Percentiles rank a stretch among this genome's conserved stretches.
These are phyloP conservation scores for Strigamia crassipes DNA, from an alignment of 2,888 invertebrate species.

Conservation along the genomic window DNA sequence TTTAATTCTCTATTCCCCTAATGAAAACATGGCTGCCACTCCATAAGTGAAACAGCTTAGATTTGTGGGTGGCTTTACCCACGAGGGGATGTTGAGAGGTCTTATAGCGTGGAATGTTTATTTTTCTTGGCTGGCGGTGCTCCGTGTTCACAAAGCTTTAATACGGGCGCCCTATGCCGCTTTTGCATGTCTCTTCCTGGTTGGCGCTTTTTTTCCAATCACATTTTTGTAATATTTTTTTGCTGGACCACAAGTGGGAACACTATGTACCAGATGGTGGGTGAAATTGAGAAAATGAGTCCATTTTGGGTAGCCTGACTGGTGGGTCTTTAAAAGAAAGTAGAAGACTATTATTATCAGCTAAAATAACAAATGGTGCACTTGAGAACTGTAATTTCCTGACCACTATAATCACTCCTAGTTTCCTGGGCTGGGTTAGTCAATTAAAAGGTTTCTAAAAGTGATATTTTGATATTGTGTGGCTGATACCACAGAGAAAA, in stretches of 20 bases:
- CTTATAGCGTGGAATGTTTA: conserved; percentile 8
- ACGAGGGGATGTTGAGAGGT: conserved; percentile 5
- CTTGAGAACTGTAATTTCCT: no score
- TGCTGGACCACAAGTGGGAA: not conserved
- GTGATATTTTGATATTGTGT: no score
- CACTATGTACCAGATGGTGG: conserved; percentile 1
- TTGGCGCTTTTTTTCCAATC: not conserved
- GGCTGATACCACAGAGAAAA: no score
- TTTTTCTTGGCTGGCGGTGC: not conserved
- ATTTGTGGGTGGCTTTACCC: conserved; percentile 19
- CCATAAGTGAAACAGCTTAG: conserved; percentile 16
- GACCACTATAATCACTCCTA: no score
- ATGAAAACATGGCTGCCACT: conserved; percentile 30
- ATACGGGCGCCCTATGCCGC: not conserved
- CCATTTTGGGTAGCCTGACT: not conserved
- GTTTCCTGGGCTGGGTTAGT: no score
- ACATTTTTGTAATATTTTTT: not conserved
- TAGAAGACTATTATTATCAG: not conserved
- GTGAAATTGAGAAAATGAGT: not conserved
- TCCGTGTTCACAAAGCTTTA: conserved; percentile 10
- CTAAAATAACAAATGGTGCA: no score
- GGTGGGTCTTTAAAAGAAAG: not conserved
- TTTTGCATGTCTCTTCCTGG: not conserved
- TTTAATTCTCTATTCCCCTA: conserved; percentile 22
- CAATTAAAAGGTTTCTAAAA: no score